A percentile compares a stretch with the other conserved stretches of the same genome.
phyloP scores from a whole-genome alignment of 2,113 vertebrate genomes.

The Solea solea region DNA sequence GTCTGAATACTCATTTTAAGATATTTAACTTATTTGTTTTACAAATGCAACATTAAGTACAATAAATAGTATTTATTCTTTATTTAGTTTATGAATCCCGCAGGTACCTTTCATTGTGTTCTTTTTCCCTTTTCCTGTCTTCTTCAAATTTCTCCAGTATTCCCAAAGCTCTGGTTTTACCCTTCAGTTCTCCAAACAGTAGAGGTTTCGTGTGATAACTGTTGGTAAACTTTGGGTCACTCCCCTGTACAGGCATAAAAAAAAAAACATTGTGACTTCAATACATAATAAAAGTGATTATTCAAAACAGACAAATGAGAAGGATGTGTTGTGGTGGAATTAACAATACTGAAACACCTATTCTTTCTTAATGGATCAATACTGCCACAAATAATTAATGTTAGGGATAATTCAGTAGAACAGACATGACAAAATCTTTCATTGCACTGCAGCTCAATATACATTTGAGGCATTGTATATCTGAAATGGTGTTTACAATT shows the following conservation, averaged over 20 bases:
- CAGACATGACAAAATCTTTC: not conserved
- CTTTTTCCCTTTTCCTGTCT: constrained; percentile 88
- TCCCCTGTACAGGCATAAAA: constrained; percentile 75
- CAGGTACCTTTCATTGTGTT: constrained; percentile 85
- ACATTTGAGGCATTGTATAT: not conserved
- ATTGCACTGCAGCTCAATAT: too few species aligned
- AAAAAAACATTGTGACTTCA: not conserved
- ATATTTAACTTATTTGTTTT: too few species aligned
- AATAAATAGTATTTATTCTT: too few species aligned
- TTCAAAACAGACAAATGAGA: not conserved
- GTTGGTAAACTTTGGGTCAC: constrained; percentile 84
- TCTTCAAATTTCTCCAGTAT: constrained; percentile 89
- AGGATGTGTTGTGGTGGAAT: too few species aligned
- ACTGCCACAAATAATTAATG: not conserved
- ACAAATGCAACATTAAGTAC: too few species aligned
- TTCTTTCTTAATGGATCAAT: not conserved
- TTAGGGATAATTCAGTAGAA: not conserved
- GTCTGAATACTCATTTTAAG: not conserved
- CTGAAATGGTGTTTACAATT: not conserved
- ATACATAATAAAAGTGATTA: not conserved
- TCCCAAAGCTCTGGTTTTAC: constrained; percentile 77
- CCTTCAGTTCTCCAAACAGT: constrained; percentile 86
- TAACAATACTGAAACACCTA: too few species aligned
- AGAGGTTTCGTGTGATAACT: constrained; percentile 91
- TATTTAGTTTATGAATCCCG: not conserved